phyloP scores from a whole-genome alignment of 2,888 invertebrate genomes.

The Zygogramma bicolorata region DNA sequence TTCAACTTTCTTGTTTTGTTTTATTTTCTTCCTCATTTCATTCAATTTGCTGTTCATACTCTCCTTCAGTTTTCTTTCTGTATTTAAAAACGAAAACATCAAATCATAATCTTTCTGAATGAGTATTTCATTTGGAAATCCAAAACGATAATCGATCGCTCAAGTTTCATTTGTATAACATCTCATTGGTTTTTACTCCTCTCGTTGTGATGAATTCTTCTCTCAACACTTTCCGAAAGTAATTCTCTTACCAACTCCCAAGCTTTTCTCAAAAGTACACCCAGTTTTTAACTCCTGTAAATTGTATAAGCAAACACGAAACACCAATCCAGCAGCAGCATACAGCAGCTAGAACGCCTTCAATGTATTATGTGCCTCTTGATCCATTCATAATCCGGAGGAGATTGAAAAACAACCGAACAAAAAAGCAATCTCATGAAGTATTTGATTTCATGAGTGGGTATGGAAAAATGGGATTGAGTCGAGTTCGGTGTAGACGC shows the following conservation, averaged over 20 bases:
- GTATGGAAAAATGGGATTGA: background rate
- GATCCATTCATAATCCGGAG: background rate
- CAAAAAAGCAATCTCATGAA: background rate
- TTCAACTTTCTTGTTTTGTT: no score
- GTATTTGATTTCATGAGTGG: background rate
- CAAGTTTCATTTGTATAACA: no score
- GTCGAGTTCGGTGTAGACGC: background rate
- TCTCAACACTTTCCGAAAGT: background rate
- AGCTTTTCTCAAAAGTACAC: background rate
- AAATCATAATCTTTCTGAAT: no score
- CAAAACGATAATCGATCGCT: no score
- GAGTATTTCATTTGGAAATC: no score
- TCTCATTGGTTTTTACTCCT: background rate
- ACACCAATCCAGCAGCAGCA: background rate
- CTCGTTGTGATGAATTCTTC: background rate
- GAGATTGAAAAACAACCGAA: background rate
- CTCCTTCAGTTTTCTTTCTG: no score
- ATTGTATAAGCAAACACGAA: slow-evolving; percentile 5
- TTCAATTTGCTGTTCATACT: no score
- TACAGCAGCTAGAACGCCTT: background rate
- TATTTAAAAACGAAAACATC: no score
- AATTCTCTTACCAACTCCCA: background rate
- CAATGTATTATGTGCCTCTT: background rate
- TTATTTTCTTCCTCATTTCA: no score
- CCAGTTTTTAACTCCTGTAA: background rate